These are phyloP conservation scores for Lethrus apterus DNA, from an alignment of 1,140 invertebrate species.

Conservation along the genomic window DNA sequence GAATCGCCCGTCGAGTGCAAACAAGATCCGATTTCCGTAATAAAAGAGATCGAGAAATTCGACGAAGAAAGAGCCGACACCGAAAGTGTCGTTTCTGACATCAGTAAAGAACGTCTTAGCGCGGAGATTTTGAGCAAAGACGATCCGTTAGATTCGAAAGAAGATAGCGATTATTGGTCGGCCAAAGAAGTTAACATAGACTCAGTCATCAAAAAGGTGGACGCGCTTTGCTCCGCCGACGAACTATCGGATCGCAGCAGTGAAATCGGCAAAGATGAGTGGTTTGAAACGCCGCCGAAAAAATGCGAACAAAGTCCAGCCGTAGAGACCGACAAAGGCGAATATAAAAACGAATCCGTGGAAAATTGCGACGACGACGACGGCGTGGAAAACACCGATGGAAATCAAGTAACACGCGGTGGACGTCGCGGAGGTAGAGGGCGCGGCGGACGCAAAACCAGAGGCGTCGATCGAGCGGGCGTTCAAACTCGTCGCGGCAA, in stretches of 20 bases:
- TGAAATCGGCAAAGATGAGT: conserved; percentile 37
- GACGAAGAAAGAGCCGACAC: conserved; percentile 33
- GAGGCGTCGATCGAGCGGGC: conserved; percentile 33
- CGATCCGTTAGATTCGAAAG: conserved; percentile 49
- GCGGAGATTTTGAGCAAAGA: conserved; percentile 39
- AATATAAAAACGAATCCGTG: conserved; percentile 32
- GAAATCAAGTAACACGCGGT: conserved; percentile 31
- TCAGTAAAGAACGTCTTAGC: conserved; percentile 30
- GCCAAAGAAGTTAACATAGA: conserved; percentile 71
- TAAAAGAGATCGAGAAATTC: conserved; percentile 31
- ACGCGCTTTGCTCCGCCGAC: conserved; percentile 50
- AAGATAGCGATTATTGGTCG: conserved; percentile 69
- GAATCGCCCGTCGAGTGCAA: conserved; percentile 4
- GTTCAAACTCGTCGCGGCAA: conserved; percentile 50
- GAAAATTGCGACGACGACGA: conserved; percentile 25
- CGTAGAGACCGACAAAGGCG: conserved; percentile 14
- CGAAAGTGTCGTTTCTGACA: conserved; percentile 29
- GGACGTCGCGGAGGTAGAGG: conserved; percentile 47
- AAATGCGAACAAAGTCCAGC: conserved; percentile 5
- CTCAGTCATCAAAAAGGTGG: conserved; percentile 70
- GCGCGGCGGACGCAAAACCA: conserved; percentile 38
- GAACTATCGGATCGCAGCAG: conserved; percentile 42
- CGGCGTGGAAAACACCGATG: conserved; percentile 26
- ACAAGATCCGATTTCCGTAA: conserved; percentile 16
- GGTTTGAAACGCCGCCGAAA: conserved; percentile 15